Evolutionary conservation across 30 jellyfish, hydroid and myxozoan species (phyloP), one percentile per base, ranked within the genome.

Genomic region (Euphysa ruthae): DNA sequence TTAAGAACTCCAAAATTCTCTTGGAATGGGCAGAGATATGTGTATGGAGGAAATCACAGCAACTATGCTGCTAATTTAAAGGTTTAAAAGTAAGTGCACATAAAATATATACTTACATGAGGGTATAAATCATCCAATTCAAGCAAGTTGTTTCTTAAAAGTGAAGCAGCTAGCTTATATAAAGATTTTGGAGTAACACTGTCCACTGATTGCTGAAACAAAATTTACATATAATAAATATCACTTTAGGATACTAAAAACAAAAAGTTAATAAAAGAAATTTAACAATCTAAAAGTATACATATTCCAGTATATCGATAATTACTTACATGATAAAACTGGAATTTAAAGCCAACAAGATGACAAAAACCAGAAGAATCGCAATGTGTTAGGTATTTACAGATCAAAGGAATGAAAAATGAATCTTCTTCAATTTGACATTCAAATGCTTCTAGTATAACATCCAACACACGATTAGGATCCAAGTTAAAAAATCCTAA

Each of bases 381-480:
- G 49, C 97, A 88, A 68, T 80, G 94, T 1, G 79, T 28, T 32
- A 80, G 69, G 43, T 88, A 88, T 31, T 55, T 56, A 14, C 60
- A 70, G 15, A 88, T 66, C 12, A 88, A 69, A 21, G 88, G 89
- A 31, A 81, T 61, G 52, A 79, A 88, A 57, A 88, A 75, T 19
- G 19, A 25, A 19, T 73, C 65, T 19, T 30, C 58, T 0, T 66
- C 84, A 3, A 81, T 42, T 16, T 83, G 72, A 70, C 94, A 80
- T 74, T 88, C 97, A 33, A 79, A 80, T 24, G 79, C 70, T 61
- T 91, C 99, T 21, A 91, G 55, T 32, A 91, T 66, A 18, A 91
- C 46, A 63, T 82, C 99, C 35, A 91, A 51, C 23, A 91, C 99
- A 42, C 99, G 86, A 60, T 91, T 82, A 33, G 99, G 99, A 66